Conservation (phyloP, 92 coral and sea anemone species). For the Diadumene lineata region DNA sequence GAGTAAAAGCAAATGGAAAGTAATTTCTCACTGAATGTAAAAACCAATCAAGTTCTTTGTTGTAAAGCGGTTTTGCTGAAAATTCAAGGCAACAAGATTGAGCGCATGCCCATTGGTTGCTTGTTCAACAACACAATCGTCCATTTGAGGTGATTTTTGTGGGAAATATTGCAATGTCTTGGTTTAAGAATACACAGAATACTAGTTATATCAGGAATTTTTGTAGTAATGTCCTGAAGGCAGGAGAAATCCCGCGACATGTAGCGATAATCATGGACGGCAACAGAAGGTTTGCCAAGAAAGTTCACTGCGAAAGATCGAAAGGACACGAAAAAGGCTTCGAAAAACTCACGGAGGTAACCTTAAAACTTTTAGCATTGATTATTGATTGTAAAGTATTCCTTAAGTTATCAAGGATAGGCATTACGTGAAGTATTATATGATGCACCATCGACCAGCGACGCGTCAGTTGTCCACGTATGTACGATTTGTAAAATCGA, state of each 20-base stretch:
- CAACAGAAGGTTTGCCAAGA: constrained; percentile 92
- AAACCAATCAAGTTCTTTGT: constrained; percentile 9
- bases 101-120: constrained; percentile 60
- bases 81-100: constrained; percentile 1
- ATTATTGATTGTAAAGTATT: no score
- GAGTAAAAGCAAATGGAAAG: neutral
- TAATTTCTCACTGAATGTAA: neutral
- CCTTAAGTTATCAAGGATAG: no score
- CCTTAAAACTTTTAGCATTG: neutral
- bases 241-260: constrained; percentile 89
- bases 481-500: no score
- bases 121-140: neutral
- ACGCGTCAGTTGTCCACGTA: neutral
- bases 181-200: constrained; percentile 79
- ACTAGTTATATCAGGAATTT: constrained; percentile 72
- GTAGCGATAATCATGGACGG: constrained; percentile 99
- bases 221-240: constrained; percentile 88
- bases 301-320: constrained; percentile 84
- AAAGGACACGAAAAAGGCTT: constrained; percentile 99
- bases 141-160: neutral
- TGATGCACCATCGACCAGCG: no score
- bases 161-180: constrained; percentile 49
- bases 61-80: constrained; percentile 4
- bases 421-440: no score
- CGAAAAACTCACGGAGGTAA: constrained; percentile 94